Percentiles rank a stretch among this genome's conserved stretches.
These are phyloP conservation scores for Sarcophaga rosellei DNA, from an alignment of 2,888 invertebrate genomes.

Conservation along the genomic window DNA sequence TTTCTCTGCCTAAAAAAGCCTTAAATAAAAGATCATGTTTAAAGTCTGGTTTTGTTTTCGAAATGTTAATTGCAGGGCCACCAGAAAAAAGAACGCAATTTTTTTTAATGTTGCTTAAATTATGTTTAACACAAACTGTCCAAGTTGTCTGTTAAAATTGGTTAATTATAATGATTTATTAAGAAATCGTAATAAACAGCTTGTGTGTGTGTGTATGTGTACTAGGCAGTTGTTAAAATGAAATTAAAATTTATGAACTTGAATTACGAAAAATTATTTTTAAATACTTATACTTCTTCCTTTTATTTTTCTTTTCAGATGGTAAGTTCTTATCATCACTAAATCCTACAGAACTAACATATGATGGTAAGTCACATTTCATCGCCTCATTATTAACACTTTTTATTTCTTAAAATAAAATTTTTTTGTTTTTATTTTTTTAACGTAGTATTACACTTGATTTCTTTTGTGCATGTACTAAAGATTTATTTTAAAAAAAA, in stretches of 20 bases:
- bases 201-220: not conserved
- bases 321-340: slow-evolving; percentile 82
- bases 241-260: slow-evolving; percentile 58
- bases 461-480: slow-evolving; percentile 50
- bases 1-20: not conserved
- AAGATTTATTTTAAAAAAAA: not conserved
- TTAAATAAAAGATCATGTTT: slow-evolving; percentile 31
- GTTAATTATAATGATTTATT: slow-evolving; percentile 69
- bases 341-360: slow-evolving; percentile 82
- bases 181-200: slow-evolving; percentile 55
- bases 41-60: slow-evolving; percentile 33
- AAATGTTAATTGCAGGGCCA: slow-evolving; percentile 55
- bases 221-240: slow-evolving; percentile 47
- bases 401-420: slow-evolving; percentile 48
- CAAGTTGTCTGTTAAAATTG: slow-evolving; percentile 66
- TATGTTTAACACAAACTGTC: slow-evolving; percentile 63
- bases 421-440: not conserved
- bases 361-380: slow-evolving; percentile 81
- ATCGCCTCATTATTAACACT: slow-evolving; percentile 75
- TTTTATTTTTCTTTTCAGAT: slow-evolving; percentile 78
- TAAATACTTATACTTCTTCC: slow-evolving; percentile 45
- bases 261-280: not conserved
- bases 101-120: slow-evolving; percentile 64
- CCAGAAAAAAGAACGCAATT: too few species aligned
- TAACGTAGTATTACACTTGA: slow-evolving; percentile 41